Evolutionary conservation across 2,888 invertebrate genomes (phyloP).

Genomic region (Drosophila bunnanda): DNA sequence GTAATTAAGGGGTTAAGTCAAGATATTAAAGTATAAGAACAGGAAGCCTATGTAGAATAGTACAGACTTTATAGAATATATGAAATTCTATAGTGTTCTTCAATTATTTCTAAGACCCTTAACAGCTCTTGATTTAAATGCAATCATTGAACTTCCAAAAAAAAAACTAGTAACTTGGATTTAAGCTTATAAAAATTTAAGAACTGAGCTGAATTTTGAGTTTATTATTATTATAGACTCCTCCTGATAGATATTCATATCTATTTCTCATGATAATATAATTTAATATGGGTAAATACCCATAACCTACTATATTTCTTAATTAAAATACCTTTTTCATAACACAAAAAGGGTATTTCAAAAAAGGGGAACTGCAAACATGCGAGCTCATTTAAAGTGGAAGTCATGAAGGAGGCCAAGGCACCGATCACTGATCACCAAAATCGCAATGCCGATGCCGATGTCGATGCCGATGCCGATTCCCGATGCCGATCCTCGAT

Average conservation of each 20-base stretch:
- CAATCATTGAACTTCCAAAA: too few species aligned
- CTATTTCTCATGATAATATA: background rate
- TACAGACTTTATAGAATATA: background rate
- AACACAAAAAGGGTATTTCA: constrained; percentile 7
- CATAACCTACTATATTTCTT: background rate
- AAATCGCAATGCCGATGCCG: constrained; percentile 43
- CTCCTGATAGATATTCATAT: too few species aligned
- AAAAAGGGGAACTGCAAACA: constrained; percentile 43
- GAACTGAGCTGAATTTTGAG: too few species aligned
- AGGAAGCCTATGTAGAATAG: background rate
- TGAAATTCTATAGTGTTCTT: background rate
- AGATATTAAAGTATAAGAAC: background rate
- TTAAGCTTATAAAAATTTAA: too few species aligned
- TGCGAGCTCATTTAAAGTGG: constrained; percentile 74
- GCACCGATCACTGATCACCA: constrained; percentile 39
- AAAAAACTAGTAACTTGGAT: too few species aligned
- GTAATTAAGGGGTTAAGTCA: background rate
- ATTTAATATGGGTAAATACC: background rate
- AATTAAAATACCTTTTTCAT: background rate
- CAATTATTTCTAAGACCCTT: background rate
- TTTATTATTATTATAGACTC: too few species aligned
- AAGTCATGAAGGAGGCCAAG: constrained; percentile 46
- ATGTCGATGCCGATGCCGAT: constrained; percentile 20
- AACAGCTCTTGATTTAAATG: background rate
- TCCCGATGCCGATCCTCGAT: constrained; percentile 42